Conservation (phyloP, 2,113 vertebrate species). For the Hippopotamus amphibius region DNA sequence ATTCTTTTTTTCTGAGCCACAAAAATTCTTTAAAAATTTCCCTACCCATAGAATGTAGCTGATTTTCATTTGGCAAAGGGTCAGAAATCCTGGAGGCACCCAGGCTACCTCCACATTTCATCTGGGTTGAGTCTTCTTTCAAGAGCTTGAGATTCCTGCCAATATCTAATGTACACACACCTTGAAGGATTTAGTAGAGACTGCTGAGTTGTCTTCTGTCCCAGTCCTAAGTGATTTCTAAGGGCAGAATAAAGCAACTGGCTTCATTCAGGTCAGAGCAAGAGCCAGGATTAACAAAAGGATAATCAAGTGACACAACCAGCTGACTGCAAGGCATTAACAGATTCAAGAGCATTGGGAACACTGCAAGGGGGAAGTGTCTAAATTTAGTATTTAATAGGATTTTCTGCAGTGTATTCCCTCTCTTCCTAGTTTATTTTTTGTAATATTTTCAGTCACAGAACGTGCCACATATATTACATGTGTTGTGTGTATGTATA, state of each 20-base stretch:
- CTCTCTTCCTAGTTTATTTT: neutral
- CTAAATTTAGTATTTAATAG: conserved; percentile 44
- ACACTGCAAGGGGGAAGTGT: neutral
- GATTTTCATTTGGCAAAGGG: neutral
- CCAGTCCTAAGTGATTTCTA: neutral
- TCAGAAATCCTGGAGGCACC: neutral
- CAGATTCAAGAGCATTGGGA: neutral
- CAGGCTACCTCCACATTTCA: neutral
- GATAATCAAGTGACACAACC: conserved; percentile 41
- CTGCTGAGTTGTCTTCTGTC: neutral
- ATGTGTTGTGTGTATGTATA: neutral
- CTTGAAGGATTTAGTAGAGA: neutral
- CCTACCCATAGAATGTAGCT: neutral
- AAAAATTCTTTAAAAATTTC: neutral
- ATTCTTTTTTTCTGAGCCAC: neutral
- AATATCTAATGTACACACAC: neutral
- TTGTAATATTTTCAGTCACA: neutral
- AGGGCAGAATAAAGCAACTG: neutral
- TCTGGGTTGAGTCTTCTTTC: neutral
- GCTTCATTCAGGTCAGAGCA: conserved; percentile 56
- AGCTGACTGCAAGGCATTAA: neutral
- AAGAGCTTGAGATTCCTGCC: neutral
- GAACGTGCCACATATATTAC: neutral
- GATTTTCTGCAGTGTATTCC: neutral
- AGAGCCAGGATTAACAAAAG: conserved; percentile 66